phyloP scores from a whole-genome alignment of 2,888 invertebrate species.

The Erannis defoliaria region DNA sequence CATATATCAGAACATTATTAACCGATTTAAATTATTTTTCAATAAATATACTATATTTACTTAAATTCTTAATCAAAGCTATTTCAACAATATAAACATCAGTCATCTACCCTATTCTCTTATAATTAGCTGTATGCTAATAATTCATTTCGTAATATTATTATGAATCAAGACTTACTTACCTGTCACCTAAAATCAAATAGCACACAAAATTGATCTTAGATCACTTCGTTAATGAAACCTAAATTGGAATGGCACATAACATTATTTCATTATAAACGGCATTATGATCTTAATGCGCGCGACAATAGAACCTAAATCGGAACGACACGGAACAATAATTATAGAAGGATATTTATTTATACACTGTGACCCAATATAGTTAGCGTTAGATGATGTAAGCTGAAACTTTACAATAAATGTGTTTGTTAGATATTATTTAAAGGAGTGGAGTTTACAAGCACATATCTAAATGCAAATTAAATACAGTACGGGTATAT shows the following conservation, averaged over 20 bases:
- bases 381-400: conserved; percentile 50
- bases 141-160: too few species aligned
- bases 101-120: too few species aligned
- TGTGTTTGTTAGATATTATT: conserved; percentile 51
- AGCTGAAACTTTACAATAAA: conserved; percentile 54
- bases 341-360: background rate
- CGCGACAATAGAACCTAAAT: conserved; percentile 17
- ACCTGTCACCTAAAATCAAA: conserved; percentile 1
- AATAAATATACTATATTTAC: too few species aligned
- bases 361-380: conserved; percentile 63
- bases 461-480: background rate
- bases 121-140: too few species aligned
- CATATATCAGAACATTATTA: too few species aligned
- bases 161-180: conserved; percentile 5
- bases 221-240: background rate
- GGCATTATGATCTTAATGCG: conserved; percentile 1
- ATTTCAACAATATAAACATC: too few species aligned
- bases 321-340: conserved; percentile 44
- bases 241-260: conserved; percentile 17
- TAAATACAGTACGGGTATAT: too few species aligned
- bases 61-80: too few species aligned
- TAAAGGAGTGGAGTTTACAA: conserved; percentile 41
- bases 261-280: background rate
- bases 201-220: conserved; percentile 7
- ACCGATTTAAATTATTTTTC: too few species aligned